phyloP scores from a whole-genome alignment of 2,113 vertebrate genomes.

The Phrynocephalus versicolor region DNA sequence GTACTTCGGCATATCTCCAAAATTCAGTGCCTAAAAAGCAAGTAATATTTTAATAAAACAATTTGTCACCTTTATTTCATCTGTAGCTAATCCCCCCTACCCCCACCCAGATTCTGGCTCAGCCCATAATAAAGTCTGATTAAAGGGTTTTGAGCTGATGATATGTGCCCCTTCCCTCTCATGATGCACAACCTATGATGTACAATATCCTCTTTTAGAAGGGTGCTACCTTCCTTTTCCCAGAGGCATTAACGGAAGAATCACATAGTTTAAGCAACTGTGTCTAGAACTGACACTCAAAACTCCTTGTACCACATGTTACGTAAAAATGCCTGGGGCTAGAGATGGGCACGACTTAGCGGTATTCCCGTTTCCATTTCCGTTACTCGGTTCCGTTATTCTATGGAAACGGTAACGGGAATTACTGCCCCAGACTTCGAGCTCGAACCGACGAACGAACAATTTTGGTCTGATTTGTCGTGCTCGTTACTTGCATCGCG shows the following conservation, averaged over 20 bases:
- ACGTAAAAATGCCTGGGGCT: not conserved
- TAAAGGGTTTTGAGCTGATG: no score
- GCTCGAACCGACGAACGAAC: no score
- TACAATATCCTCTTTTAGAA: not conserved
- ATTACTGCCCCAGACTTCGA: no score
- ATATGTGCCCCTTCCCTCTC: not conserved
- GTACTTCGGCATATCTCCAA: slow-evolving; percentile 65
- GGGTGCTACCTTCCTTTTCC: not conserved
- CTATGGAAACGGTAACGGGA: no score
- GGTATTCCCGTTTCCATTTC: no score
- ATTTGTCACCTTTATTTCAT: slow-evolving; percentile 44
- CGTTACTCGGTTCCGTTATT: no score
- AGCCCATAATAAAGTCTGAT: not conserved
- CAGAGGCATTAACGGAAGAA: not conserved
- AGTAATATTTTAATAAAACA: slow-evolving; percentile 68
- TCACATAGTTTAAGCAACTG: not conserved
- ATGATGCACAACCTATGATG: not conserved
- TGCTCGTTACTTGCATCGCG: no score
- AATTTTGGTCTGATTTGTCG: no score
- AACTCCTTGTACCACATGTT: not conserved
- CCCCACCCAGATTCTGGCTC: slow-evolving; percentile 1
- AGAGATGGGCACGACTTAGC: no score
- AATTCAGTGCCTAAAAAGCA: slow-evolving; percentile 67
- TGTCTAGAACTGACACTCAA: no score
- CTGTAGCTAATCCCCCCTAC: slow-evolving; percentile 37